Evolutionary conservation across 1,140 invertebrate species (phyloP), one percentile per base, ranked within the genome.

Genomic region (Hypothenemus hampei): DNA sequence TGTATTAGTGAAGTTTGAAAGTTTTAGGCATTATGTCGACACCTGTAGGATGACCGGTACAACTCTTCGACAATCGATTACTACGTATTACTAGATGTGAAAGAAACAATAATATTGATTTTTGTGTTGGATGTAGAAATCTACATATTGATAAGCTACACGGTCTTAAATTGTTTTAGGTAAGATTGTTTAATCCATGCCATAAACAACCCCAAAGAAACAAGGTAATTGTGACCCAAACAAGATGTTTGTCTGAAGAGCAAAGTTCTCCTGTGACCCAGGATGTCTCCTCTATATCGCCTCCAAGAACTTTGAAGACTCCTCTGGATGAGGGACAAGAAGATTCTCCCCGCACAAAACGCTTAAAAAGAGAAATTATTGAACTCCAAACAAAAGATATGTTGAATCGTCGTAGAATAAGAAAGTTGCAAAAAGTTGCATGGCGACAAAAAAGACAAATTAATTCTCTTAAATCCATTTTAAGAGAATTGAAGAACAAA

Each of bases 371-470:
- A 19, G 33, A 31, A 47, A 26, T 47, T 29, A 31, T 8, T 19
- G 37, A 41, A 29, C 3, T 43, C 22, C 20, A 39, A 29, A n/a
- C n/a, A 40, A 40, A 40, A 26, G 26, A 45, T 44, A 44, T 52
- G 11, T 24, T 44, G 15, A 43, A 41, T 21, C 4, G 23, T 24
- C 16, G 19, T 18, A 43, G 31, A 52, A 45, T 50, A 40, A 10
- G 35, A 39, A 44, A 24, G 8, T 23, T 44, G 18, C 35, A 50
- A 5, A 50, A 44, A 22, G 21, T 21, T 20, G 19, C 10, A 13
- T 40, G 35, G 35, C 47, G 33, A 15, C 47, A 49, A 43, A 46
- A 46, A 46, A 31, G n/a, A 18, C 26, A 46, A 46, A 31, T 46
- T 10, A 3, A 29, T 13, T 46, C 44, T 29, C 23, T 48, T 35